A percentile compares a stretch with the other conserved stretches of the same genome.
Evolutionary conservation across 92 coral and sea anemone species (phyloP).

Genomic region (Epizoanthus stellaris): DNA sequence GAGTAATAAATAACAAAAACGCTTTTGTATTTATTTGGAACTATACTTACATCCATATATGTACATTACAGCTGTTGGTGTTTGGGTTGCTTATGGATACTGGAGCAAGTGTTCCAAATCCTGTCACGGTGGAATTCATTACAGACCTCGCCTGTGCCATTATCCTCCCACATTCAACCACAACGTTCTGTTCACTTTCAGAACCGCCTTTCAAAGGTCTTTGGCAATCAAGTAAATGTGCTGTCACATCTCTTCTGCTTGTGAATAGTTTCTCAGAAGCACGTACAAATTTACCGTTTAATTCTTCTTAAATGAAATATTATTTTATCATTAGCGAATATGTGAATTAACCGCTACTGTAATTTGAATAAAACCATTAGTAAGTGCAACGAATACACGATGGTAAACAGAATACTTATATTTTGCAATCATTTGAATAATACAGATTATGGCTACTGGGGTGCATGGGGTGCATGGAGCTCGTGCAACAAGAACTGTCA

Average conservation of each 20-base stretch:
- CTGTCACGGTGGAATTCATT: constrained; percentile 27
- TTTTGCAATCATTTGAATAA: not conserved
- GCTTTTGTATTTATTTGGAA: too few relatives aligned
- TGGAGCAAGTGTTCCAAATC: constrained; percentile 32
- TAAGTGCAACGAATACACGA: too few relatives aligned
- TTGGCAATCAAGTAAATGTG: too few relatives aligned
- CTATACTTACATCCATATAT: not conserved
- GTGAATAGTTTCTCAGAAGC: too few relatives aligned
- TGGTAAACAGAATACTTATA: not conserved
- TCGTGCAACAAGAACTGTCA: constrained; percentile 16
- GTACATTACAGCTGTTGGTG: constrained; percentile 10
- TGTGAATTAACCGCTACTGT: too few relatives aligned
- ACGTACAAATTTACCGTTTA: too few relatives aligned
- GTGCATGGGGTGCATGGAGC: constrained; percentile 22
- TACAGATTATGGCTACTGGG: constrained; percentile 28
- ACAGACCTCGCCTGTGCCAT: constrained; percentile 24
- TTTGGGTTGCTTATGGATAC: constrained; percentile 20
- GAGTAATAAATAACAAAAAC: too few relatives aligned
- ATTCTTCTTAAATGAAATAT: too few relatives aligned
- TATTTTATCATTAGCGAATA: too few relatives aligned
- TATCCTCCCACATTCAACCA: not conserved
- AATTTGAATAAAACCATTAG: too few relatives aligned
- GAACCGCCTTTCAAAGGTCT: too few relatives aligned
- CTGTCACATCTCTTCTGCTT: too few relatives aligned
- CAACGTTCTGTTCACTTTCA: not conserved